These are phyloP conservation scores for Cottoperca gobio DNA, from an alignment of 2,797 vertebrate species.

Conservation along the genomic window DNA sequence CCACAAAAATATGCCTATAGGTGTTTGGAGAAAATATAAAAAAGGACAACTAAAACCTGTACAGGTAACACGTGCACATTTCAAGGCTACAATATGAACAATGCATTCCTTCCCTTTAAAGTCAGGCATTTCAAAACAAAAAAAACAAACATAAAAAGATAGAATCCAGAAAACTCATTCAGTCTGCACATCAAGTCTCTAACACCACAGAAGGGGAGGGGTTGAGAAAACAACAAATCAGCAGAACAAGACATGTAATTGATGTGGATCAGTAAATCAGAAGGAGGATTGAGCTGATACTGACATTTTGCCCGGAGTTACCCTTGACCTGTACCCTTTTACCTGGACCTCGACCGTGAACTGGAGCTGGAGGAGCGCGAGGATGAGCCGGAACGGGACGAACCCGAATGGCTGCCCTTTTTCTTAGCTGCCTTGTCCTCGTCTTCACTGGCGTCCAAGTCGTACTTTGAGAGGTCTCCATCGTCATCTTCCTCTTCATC, in stretches of 20 bases:
- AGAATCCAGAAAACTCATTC: neutral
- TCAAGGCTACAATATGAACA: constrained; percentile 3
- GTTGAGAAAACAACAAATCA: constrained; percentile 53
- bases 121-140: neutral
- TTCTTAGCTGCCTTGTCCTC: constrained; percentile 87
- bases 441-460: constrained; percentile 93
- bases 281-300: constrained; percentile 97
- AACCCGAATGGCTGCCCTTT: constrained; percentile 90
- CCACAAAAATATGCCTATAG: neutral
- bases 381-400: constrained; percentile 93
- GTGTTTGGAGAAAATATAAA: constrained; percentile 1
- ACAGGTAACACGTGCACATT: neutral
- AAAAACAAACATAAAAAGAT: neutral
- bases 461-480: constrained; percentile 97
- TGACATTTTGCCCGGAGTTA: constrained; percentile 99
- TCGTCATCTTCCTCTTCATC: constrained; percentile 88
- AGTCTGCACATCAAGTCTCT: constrained; percentile 26
- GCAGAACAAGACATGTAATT: constrained; percentile 61
- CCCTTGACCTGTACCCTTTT: constrained; percentile 99
- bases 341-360: constrained; percentile 99
- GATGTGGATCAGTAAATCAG: constrained; percentile 77
- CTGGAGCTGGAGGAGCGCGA: constrained; percentile 97
- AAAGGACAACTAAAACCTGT: constrained; percentile 3
- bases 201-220: constrained; percentile 25
- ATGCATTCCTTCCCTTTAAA: constrained; percentile 3